Evolutionary conservation across 2,113 vertebrate genomes (phyloP), one percentile per base, ranked within the genome.

Genomic region (Alaudala cheleensis): DNA sequence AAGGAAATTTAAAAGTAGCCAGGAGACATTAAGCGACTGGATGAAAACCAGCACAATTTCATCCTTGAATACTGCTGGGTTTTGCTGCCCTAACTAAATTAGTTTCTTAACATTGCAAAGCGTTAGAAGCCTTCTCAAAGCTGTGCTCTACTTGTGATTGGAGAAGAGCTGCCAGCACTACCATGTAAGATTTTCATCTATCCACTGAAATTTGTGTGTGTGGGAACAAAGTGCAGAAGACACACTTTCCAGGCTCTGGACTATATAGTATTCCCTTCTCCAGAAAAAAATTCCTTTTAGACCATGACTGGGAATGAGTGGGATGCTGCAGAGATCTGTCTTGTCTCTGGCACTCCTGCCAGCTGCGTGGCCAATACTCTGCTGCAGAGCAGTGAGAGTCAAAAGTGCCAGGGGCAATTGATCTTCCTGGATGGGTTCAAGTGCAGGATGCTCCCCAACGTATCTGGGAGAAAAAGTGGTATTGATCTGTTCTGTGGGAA

Each of bases 401-500:
- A 4, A 17, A 83, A 88, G 50, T 71, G 91, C 56, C 34, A 42
- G 51, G 69, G 39, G 6, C 4, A 4, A 88, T 62, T 66, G 51
- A 81, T 93, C 74, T 33, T 60, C 62, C 58, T 80, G 66, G 50
- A 20, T 51, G 18, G 24, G 42, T 84, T 94, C 92, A 74, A 77
- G 66, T 89, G 54, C 45, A 82, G 51, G 42, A 93, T 92, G 33
- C 33, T 91, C 61, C 72, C 45, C 53, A 88, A 28, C 0, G 15
- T 92, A 77, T 50, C 78, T 95, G 53, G 14, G 81, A 93, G 90
- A 96, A 97, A 78, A 92, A 92, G 49, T 44, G 72, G 12, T 95
- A 98, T 97, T 66, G 96, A 98, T 96, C 56, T 90, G 14, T 96
- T 95, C 86, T 90, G 54, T 92, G 92, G 66, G 87, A 97, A 95